Evolutionary conservation across 2,888 invertebrate species (phyloP), one percentile per base, ranked within the genome.

Genomic region (Eupeodes luniger): DNA sequence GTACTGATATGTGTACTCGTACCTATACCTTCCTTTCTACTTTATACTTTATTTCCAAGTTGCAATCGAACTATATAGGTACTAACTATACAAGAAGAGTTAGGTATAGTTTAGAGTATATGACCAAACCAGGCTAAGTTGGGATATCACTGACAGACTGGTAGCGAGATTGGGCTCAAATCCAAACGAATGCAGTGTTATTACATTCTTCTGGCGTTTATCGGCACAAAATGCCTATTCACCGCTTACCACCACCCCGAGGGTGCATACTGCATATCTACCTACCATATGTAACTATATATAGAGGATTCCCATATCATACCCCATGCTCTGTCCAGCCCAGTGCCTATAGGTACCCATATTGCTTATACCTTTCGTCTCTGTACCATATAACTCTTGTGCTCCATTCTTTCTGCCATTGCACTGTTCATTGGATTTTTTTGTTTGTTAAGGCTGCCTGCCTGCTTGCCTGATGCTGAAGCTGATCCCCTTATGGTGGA

Each of bases 211-310:
- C 51, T 85, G 85, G 85, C 88, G 79, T 88, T 88, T 88, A 85
- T 88, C 88, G 88, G 85, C 81, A 78, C 88, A 88, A 88, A 84
- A 85, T 88, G 85, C 88, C 85, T 88, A 85, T 81, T 81, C 88
- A 75, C 74, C 88, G 84, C 84, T 79, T 83, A 61, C 84, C 84
- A 61, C 81, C 85, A 69, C 85, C 87, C 74, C 59, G 75, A 78
- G 87, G 74, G 84, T 85, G 74, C 40, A 40, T 40, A 4, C 5
- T 40, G 40, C 40, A 40, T 40, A 7, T 40, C 40, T 7, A 40
- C 27, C 27, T 3, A 27, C 27, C 3, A 9, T 40, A 40, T 40
- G 9, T 9, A 40, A 7, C 40, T 40, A 40, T 40, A 75, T 81
- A 81, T 81, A 81, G 40, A 44, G 69, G 75, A 75, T 62, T 87